Evolutionary conservation across 1,140 invertebrate species (phyloP).

Genomic region (Pygmarrhopalites habei): DNA sequence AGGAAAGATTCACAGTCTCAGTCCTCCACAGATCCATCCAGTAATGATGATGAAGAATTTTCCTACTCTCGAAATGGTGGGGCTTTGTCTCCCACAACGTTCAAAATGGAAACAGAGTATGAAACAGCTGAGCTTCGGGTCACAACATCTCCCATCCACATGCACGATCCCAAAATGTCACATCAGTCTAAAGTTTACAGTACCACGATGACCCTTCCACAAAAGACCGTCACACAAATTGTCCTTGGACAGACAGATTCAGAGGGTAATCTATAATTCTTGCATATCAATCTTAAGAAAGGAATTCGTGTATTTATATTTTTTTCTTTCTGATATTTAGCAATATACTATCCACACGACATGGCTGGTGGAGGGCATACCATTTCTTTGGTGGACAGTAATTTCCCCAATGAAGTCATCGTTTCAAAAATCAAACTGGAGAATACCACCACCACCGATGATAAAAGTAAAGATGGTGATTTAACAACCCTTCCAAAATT

Average conservation of each 20-base stretch:
- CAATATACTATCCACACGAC: too few relatives aligned
- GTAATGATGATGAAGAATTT: slow-evolving; percentile 29
- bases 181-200: slow-evolving; percentile 31
- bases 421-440: slow-evolving; percentile 31
- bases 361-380: not conserved
- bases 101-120: slow-evolving; percentile 33
- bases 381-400: slow-evolving; percentile 11
- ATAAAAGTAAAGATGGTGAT: slow-evolving; percentile 3
- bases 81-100: slow-evolving; percentile 28
- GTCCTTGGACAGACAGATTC: slow-evolving; percentile 30
- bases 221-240: slow-evolving; percentile 40
- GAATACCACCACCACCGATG: not conserved
- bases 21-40: slow-evolving; percentile 16
- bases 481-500: slow-evolving; percentile 21
- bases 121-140: slow-evolving; percentile 32
- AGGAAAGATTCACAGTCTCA: not conserved
- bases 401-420: slow-evolving; percentile 13
- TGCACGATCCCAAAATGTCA: slow-evolving; percentile 2
- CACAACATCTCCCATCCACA: slow-evolving; percentile 22
- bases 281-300: too few relatives aligned
- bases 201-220: slow-evolving; percentile 38
- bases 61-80: slow-evolving; percentile 28
- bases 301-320: too few relatives aligned
- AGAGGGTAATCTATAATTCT: too few relatives aligned
- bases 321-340: too few relatives aligned